phyloP scores from a whole-genome alignment of 1,140 invertebrate genomes.

The Steinernema khuongi region DNA sequence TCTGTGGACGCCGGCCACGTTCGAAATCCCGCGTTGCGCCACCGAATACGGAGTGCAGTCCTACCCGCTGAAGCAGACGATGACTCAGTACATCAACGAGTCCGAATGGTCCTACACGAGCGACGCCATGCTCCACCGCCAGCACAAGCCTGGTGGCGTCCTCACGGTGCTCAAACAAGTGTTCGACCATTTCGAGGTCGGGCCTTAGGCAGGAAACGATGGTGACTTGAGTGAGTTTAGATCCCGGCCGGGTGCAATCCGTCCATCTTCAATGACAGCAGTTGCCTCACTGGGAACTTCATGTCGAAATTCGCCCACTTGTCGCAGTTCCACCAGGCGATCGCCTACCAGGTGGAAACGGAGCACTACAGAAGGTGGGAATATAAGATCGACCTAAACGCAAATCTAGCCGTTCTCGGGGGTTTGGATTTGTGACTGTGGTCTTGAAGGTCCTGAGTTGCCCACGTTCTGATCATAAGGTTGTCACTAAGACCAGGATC shows the following conservation, averaged over 20 bases:
- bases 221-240: not conserved
- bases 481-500: not conserved
- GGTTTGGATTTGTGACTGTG: too few relatives aligned
- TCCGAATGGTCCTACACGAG: slow-evolving; percentile 67
- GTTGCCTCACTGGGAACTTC: slow-evolving; percentile 3
- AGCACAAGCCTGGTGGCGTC: slow-evolving; percentile 74
- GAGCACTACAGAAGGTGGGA: slow-evolving; percentile 78
- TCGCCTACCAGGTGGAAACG: slow-evolving; percentile 77
- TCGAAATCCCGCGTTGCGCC: slow-evolving; percentile 75
- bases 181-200: slow-evolving; percentile 58
- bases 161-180: slow-evolving; percentile 55
- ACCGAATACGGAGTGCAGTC: slow-evolving; percentile 95
- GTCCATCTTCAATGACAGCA: not conserved
- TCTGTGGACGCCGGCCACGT: slow-evolving; percentile 73
- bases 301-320: slow-evolving; percentile 46
- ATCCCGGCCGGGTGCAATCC: slow-evolving; percentile 19
- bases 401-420: too few relatives aligned
- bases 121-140: slow-evolving; percentile 69
- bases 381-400: too few relatives aligned
- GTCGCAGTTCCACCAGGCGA: slow-evolving; percentile 74
- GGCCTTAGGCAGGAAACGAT: not conserved
- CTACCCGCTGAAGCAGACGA: slow-evolving; percentile 67
- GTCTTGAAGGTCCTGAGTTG: too few relatives aligned
- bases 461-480: too few relatives aligned
- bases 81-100: slow-evolving; percentile 47